Percentiles rank a stretch among this genome's conserved stretches.
Conservation (phyloP, 2,797 vertebrate genomes). For the Tragopan temminckii region DNA sequence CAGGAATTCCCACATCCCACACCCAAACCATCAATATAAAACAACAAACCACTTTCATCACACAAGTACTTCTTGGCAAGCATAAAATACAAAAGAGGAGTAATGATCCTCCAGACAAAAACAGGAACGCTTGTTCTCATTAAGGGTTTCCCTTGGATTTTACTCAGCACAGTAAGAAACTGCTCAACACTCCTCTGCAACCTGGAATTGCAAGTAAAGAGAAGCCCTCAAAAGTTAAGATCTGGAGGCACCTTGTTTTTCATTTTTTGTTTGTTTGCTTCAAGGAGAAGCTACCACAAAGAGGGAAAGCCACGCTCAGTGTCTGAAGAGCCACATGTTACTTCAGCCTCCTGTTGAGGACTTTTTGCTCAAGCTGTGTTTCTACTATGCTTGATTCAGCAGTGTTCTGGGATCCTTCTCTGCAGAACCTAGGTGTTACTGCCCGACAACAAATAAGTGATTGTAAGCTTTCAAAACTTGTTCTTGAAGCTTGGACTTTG, state of each 20-base stretch:
- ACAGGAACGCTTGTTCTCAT: conserved; percentile 35
- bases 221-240: not conserved
- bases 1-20: not conserved
- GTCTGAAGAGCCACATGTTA: not conserved
- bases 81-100: not conserved
- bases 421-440: not conserved
- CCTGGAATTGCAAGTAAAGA: not conserved
- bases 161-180: not conserved
- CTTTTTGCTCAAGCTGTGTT: not conserved
- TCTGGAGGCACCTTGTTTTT: not conserved
- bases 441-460: not conserved
- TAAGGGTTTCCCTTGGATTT: conserved; percentile 19
- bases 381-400: not conserved
- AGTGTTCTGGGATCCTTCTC: not conserved
- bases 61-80: conserved; percentile 19
- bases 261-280: not conserved
- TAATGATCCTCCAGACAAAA: not conserved
- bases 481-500: not conserved
- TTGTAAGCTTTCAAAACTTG: not conserved
- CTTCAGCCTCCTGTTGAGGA: not conserved
- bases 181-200: not conserved
- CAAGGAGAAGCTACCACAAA: not conserved
- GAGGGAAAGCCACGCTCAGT: not conserved
- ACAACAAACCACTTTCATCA: conserved; percentile 31
- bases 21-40: not conserved